These are phyloP conservation scores for Ciconia boyciana DNA, from an alignment of 2,113 vertebrate species.

Conservation along the genomic window DNA sequence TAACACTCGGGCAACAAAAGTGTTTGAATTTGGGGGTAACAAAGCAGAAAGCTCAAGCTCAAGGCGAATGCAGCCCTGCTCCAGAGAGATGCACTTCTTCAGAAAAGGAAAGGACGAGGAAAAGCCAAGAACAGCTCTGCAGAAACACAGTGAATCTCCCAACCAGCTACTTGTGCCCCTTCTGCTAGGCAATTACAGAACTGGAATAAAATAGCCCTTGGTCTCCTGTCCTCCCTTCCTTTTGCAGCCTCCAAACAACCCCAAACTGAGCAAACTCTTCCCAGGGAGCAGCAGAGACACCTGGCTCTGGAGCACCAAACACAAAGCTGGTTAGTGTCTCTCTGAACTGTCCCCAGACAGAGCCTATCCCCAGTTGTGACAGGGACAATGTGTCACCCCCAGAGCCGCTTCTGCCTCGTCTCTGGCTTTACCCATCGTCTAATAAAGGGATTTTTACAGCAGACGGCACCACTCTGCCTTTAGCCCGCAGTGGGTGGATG, in stretches of 20 bases:
- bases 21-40: neutral
- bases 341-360: neutral
- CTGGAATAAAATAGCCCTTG: neutral
- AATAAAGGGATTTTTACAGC: neutral
- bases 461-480: neutral
- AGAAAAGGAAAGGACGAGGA: neutral
- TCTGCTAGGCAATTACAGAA: neutral
- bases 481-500: accelerated
- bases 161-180: neutral
- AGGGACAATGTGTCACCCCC: neutral
- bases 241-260: neutral
- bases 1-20: neutral
- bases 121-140: neutral
- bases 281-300: neutral
- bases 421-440: neutral
- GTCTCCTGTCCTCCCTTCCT: neutral
- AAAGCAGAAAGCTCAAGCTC: neutral
- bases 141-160: neutral
- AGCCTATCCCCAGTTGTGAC: neutral
- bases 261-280: neutral
- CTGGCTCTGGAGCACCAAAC: neutral
- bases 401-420: accelerated
- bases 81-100: neutral
- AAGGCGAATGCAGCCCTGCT: neutral
- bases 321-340: neutral